A percentile compares a stretch with the other conserved stretches of the same genome.
These are phyloP conservation scores for Gastrophryne carolinensis DNA, from an alignment of 2,797 vertebrate species.

Conservation along the genomic window DNA sequence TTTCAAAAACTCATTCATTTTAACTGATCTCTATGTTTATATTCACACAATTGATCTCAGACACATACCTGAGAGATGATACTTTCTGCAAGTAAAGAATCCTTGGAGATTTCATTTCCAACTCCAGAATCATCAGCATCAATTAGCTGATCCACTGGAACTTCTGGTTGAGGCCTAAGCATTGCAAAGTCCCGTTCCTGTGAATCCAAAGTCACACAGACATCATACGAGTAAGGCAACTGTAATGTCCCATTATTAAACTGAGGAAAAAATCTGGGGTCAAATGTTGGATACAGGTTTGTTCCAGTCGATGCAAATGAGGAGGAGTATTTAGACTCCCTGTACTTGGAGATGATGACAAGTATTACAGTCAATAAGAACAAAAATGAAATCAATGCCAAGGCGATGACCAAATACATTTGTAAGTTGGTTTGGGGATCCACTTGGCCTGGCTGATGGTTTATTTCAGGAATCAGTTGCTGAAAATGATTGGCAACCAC, in stretches of 20 bases:
- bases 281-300: slow-evolving; percentile 51
- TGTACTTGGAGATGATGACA: slow-evolving; percentile 17
- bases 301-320: slow-evolving; percentile 51
- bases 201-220: slow-evolving; percentile 49
- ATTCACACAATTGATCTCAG: slow-evolving; percentile 13
- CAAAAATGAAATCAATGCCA: slow-evolving; percentile 53
- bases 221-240: slow-evolving; percentile 55
- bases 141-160: no score
- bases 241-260: slow-evolving; percentile 55
- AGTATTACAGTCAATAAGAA: slow-evolving; percentile 54
- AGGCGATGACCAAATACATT: slow-evolving; percentile 50
- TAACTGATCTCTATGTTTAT: no score
- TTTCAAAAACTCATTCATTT: no score
- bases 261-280: slow-evolving; percentile 8
- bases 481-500: slow-evolving; percentile 59
- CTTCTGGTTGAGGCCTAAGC: no score
- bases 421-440: slow-evolving; percentile 51
- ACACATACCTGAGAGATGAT: no score
- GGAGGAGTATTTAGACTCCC: neutral
- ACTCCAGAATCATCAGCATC: no score
- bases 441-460: fast-evolving
- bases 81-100: no score
- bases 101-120: no score
- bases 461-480: slow-evolving; percentile 38
- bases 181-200: no score